These are phyloP conservation scores for Danio choprae DNA, from an alignment of 2,797 vertebrate genomes.

Conservation along the genomic window DNA sequence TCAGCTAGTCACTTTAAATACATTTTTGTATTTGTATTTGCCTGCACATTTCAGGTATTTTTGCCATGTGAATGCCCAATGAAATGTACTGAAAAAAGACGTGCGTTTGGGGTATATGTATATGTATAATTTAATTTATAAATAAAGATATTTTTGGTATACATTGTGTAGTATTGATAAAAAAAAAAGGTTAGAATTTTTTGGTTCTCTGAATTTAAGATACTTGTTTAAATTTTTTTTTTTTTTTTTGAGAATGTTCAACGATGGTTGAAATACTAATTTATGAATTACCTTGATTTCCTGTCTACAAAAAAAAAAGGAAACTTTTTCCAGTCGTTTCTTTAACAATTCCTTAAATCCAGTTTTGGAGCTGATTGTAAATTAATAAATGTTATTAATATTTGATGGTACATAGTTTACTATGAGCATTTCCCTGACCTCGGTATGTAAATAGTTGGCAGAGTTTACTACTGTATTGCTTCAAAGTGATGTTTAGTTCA, in stretches of 20 bases:
- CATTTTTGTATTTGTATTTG: constrained; percentile 98
- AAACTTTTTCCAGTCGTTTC: not conserved
- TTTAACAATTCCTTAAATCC: not conserved
- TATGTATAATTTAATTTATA: constrained; percentile 98
- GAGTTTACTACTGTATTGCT: constrained; percentile 52
- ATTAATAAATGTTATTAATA: constrained; percentile 45
- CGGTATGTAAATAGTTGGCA: constrained; percentile 54
- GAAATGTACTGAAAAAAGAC: constrained; percentile 61
- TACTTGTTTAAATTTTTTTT: constrained; percentile 43
- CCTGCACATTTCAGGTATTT: constrained; percentile 87
- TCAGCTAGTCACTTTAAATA: constrained; percentile 88
- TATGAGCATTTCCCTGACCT: constrained; percentile 40
- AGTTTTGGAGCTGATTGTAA: constrained; percentile 33
- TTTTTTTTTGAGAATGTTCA: constrained; percentile 42
- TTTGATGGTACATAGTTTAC: constrained; percentile 38
- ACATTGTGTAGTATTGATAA: constrained; percentile 89
- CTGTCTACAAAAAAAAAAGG: not conserved
- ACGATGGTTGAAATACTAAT: constrained; percentile 23
- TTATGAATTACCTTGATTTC: constrained; percentile 9
- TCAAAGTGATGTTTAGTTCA: constrained; percentile 53
- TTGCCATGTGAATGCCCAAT: constrained; percentile 70
- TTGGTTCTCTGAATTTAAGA: constrained; percentile 12
- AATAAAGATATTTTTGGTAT: constrained; percentile 99
- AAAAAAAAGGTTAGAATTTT: constrained; percentile 39
- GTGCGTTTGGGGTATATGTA: constrained; percentile 78